Conservation (phyloP, 1,140 invertebrate genomes). For the Temnothorax nylanderi region DNA sequence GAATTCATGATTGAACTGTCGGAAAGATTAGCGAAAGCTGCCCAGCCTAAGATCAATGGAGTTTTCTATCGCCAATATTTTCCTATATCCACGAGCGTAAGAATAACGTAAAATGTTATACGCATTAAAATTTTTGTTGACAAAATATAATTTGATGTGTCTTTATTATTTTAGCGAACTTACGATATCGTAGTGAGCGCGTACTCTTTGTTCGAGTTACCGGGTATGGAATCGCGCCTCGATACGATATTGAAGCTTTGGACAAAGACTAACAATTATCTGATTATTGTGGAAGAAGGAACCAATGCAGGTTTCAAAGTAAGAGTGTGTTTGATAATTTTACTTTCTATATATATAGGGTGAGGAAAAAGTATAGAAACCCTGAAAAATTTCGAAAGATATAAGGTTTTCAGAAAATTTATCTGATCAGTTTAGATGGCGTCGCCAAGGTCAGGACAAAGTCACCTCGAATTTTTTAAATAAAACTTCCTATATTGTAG, state of each 20-base stretch:
- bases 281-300: conserved; percentile 95
- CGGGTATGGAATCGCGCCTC: conserved; percentile 88
- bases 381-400: too few relatives aligned
- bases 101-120: conserved; percentile 34
- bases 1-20: conserved; percentile 93
- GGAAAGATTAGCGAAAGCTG: conserved; percentile 89
- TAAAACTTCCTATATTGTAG: too few relatives aligned
- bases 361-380: too few relatives aligned
- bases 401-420: too few relatives aligned
- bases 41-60: conserved; percentile 84
- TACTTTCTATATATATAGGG: background rate
- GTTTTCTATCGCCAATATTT: conserved; percentile 93
- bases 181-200: conserved; percentile 94
- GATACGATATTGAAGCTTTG: conserved; percentile 92
- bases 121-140: conserved; percentile 40
- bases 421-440: too few relatives aligned
- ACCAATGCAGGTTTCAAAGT: conserved; percentile 92
- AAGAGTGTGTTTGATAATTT: conserved; percentile 45
- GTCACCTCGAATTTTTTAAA: too few relatives aligned
- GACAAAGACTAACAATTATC: conserved; percentile 93
- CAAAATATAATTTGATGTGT: conserved; percentile 37
- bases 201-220: conserved; percentile 93
- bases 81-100: conserved; percentile 88
- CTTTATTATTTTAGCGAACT: conserved; percentile 85
- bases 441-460: too few relatives aligned